Evolutionary conservation across 2,888 invertebrate species (phyloP).

Genomic region (Tethea ocularis): DNA sequence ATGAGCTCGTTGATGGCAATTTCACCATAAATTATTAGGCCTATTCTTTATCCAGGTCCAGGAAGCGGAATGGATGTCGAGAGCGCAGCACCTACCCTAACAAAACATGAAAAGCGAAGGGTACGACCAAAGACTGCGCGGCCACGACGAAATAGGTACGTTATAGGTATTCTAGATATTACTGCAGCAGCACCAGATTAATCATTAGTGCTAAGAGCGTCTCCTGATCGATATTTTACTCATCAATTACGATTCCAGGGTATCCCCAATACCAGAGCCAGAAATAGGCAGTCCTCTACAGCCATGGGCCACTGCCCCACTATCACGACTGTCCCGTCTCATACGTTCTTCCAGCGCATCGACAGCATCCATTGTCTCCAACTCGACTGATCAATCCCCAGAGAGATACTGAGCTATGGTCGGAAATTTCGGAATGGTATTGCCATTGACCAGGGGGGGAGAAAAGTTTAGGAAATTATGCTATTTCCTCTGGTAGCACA

Average conservation of each 20-base stretch:
- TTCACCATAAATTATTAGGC: no score
- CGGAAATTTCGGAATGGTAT: no score
- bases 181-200: no score
- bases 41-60: slow-evolving; percentile 42
- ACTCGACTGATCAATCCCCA: slow-evolving; percentile 52
- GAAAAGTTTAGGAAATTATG: no score
- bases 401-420: slow-evolving; percentile 54
- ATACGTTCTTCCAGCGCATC: slow-evolving; percentile 66
- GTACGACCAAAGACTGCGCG: slow-evolving; percentile 69
- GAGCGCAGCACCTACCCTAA: slow-evolving; percentile 50
- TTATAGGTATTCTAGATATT: no score
- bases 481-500: no score
- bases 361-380: slow-evolving; percentile 58
- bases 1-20: no score
- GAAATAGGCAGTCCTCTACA: slow-evolving; percentile 67
- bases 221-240: neutral
- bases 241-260: slow-evolving; percentile 37
- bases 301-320: slow-evolving; percentile 75
- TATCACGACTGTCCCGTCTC: slow-evolving; percentile 66
- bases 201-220: neutral
- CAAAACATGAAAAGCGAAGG: slow-evolving; percentile 41
- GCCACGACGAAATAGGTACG: slow-evolving; percentile 62
- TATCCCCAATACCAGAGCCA: slow-evolving; percentile 58
- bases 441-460: no score
- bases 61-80: slow-evolving; percentile 72